Percentiles rank a stretch among this genome's conserved stretches.
These are phyloP conservation scores for Chaetura pelagica DNA, from an alignment of 2,113 vertebrate genomes.

Conservation along the genomic window DNA sequence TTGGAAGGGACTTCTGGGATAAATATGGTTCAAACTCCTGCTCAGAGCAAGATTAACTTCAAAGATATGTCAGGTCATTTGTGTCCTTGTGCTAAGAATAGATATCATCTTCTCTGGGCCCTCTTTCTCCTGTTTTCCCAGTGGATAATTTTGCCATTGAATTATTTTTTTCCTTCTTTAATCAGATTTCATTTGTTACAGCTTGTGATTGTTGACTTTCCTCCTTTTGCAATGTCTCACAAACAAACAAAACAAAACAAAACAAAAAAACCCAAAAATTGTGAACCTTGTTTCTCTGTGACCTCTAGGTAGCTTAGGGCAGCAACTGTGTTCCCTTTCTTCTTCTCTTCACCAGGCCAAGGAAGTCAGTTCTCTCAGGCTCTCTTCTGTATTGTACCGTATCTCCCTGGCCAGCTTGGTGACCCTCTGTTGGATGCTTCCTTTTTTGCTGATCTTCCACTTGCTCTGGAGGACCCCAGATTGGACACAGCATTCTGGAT, in stretches of 20 bases:
- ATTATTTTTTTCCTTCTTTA: neutral
- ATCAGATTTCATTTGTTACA: neutral
- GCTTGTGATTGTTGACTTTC: neutral
- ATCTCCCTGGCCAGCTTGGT: fast-evolving
- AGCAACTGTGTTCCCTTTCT: neutral
- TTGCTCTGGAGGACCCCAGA: neutral
- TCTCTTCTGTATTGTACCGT: neutral
- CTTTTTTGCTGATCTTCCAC: neutral
- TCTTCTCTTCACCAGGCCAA: neutral
- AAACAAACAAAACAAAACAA: neutral
- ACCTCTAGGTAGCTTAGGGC: neutral
- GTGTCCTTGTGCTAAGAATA: neutral
- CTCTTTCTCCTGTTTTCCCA: neutral
- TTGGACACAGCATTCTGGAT: neutral
- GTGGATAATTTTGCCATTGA: neutral
- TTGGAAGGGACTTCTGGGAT: neutral
- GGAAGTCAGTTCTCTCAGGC: neutral
- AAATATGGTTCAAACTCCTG: neutral
- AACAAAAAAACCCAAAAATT: no score
- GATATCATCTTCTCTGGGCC: neutral
- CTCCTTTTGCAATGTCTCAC: neutral
- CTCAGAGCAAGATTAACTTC: neutral
- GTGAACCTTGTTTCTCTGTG: neutral
- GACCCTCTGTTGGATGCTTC: fast-evolving
- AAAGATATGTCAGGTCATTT: neutral